These are phyloP conservation scores for Luperina nickerlii DNA, from an alignment of 2,888 invertebrate species.

Conservation along the genomic window DNA sequence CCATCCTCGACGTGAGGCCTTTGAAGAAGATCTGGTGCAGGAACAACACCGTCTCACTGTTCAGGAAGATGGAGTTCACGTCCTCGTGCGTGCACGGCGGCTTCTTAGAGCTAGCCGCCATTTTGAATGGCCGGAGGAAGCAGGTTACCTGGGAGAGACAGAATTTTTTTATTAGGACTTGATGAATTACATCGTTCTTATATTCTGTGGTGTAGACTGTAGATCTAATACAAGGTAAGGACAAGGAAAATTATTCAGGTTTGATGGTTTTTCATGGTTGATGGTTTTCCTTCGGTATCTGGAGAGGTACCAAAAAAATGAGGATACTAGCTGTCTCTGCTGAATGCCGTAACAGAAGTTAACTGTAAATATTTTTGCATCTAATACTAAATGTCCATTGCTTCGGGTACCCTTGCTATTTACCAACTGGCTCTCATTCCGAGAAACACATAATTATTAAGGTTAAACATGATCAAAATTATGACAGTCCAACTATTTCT, in stretches of 20 bases:
- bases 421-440: not conserved
- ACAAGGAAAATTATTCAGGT: not conserved
- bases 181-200: not conserved
- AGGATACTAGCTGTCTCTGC: not conserved
- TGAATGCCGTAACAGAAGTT: not conserved
- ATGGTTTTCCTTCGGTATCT: not conserved
- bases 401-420: not conserved
- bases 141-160: conserved; percentile 91
- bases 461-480: not conserved
- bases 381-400: not conserved
- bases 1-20: conserved; percentile 96
- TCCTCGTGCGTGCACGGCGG: conserved; percentile 98
- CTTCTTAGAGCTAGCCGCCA: conserved; percentile 98
- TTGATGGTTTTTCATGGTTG: no score
- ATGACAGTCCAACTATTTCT: not conserved
- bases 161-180: not conserved
- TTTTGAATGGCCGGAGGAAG: conserved; percentile 96
- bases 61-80: conserved; percentile 97
- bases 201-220: not conserved
- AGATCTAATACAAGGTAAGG: not conserved
- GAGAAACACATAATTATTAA: not conserved
- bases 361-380: not conserved
- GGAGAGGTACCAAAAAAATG: not conserved
- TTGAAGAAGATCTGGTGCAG: conserved; percentile 98
- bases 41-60: conserved; percentile 97